Evolutionary conservation across 2,888 invertebrate genomes (phyloP).

Genomic region (Ormyrus thymus): DNA sequence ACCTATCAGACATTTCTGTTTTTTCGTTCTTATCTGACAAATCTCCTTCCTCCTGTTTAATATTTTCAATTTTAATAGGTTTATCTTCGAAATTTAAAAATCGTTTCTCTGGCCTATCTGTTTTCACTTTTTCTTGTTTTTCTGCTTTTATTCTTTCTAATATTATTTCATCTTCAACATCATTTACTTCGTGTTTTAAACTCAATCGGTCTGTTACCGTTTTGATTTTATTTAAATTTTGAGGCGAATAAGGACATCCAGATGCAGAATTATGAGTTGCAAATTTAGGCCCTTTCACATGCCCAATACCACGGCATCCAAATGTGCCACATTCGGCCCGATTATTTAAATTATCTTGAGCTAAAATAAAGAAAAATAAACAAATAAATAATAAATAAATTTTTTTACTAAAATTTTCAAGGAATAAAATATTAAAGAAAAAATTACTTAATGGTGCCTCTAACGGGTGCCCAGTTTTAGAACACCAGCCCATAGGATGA

Average conservation of each 20-base stretch:
- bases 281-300: slow-evolving; percentile 86
- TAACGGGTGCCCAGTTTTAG: slow-evolving; percentile 90
- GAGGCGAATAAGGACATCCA: slow-evolving; percentile 85
- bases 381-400: neutral
- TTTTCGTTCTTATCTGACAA: slow-evolving; percentile 68
- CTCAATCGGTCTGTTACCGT: slow-evolving; percentile 76
- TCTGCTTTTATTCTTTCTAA: slow-evolving; percentile 59
- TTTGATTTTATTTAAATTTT: slow-evolving; percentile 77
- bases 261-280: slow-evolving; percentile 83
- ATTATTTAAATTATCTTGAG: slow-evolving; percentile 80
- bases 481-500: slow-evolving; percentile 94
- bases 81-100: slow-evolving; percentile 63
- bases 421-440: neutral
- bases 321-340: slow-evolving; percentile 86
- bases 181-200: slow-evolving; percentile 72
- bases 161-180: slow-evolving; percentile 68
- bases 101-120: slow-evolving; percentile 65
- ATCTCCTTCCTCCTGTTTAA: slow-evolving; percentile 70
- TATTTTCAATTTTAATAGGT: slow-evolving; percentile 64
- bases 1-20: slow-evolving; percentile 68
- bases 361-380: slow-evolving; percentile 70
- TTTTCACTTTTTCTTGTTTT: slow-evolving; percentile 67
- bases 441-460: slow-evolving; percentile 81
- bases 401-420: neutral
- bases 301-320: slow-evolving; percentile 94